These are phyloP conservation scores for Athene cunicularia DNA, from an alignment of 2,113 vertebrate species.

Conservation along the genomic window DNA sequence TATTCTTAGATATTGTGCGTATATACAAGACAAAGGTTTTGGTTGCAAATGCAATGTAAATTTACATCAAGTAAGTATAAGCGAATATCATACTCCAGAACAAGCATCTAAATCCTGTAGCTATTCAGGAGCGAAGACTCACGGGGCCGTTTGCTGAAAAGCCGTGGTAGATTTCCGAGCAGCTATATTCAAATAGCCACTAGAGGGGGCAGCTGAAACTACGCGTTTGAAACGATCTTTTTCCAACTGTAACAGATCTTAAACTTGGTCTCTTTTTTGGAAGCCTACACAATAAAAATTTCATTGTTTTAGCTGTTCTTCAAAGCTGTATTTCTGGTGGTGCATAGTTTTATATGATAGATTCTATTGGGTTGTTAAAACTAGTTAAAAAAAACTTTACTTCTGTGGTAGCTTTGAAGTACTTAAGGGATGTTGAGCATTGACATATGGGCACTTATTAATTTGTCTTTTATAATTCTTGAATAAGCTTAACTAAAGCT, in stretches of 20 bases:
- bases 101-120: not conserved
- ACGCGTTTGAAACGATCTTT: not conserved
- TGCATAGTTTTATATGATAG: not conserved
- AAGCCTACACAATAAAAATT: not conserved
- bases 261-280: not conserved
- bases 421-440: not conserved
- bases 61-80: not conserved
- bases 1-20: not conserved
- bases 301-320: not conserved
- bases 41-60: not conserved
- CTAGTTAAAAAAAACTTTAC: not conserved
- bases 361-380: not conserved
- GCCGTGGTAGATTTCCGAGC: fast-evolving
- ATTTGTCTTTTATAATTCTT: not conserved
- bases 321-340: not conserved
- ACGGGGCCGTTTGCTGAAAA: not conserved
- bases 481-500: not conserved
- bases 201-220: not conserved
- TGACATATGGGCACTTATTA: not conserved
- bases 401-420: not conserved
- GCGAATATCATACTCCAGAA: not conserved
- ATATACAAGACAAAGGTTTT: not conserved
- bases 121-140: not conserved
- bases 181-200: not conserved
- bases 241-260: not conserved